Conservation (phyloP, 2,797 vertebrate genomes). For the Hydrolagus colliei region DNA sequence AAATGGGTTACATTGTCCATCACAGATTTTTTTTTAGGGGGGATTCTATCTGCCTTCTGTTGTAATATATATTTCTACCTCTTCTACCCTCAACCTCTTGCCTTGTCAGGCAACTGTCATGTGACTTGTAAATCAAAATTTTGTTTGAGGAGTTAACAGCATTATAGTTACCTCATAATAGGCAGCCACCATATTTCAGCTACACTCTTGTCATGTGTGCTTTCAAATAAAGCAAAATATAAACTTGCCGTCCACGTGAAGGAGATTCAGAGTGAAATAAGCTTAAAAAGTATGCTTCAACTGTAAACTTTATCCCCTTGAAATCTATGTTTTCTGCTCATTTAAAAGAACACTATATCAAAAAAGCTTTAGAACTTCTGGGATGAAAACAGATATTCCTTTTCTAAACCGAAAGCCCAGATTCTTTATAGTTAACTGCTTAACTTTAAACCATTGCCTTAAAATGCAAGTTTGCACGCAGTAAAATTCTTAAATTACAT, state of each 20-base stretch:
- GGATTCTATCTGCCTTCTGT: background rate
- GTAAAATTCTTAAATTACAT: too few relatives aligned
- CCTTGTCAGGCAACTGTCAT: background rate
- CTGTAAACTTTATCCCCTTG: background rate
- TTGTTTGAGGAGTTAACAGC: background rate
- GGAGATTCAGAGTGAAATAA: background rate
- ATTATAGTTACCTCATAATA: background rate
- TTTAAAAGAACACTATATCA: background rate
- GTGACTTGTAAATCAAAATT: background rate
- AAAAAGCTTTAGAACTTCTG: background rate
- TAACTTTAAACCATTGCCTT: too few relatives aligned
- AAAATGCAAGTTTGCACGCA: too few relatives aligned
- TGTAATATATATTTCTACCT: background rate
- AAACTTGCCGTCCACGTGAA: background rate
- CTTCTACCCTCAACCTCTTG: too few relatives aligned
- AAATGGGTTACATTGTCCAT: too few relatives aligned
- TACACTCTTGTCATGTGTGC: background rate
- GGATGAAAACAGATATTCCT: too few relatives aligned
- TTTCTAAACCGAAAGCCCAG: background rate
- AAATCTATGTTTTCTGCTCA: background rate
- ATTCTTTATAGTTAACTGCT: too few relatives aligned
- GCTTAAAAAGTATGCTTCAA: background rate
- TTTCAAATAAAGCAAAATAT: slow-evolving; percentile 1
- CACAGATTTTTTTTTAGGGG: too few relatives aligned
- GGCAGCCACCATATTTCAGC: too few relatives aligned